Base-by-base conservation (phyloP, 2,113 vertebrate genomes). In the Anser cygnoides region DNA sequence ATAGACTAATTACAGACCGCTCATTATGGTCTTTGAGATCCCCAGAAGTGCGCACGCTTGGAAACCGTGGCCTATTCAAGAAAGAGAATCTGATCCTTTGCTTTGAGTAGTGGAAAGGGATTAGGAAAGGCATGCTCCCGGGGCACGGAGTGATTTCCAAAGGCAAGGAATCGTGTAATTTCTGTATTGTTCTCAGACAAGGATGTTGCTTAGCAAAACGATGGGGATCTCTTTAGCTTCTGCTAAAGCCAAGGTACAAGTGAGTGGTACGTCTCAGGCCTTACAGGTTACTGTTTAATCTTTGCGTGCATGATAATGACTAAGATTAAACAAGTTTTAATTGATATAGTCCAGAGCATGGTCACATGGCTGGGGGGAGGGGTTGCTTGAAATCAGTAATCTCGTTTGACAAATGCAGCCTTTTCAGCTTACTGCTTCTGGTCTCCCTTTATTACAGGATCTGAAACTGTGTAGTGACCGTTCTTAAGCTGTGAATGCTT, bases 271-370 rank as follows among this genome's bases (percentile, higher is more conserved):
- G 29, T 66, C 68, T 65, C 52, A 78, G 61, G 66, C 62, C 22
- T 92, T 88, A 22, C 37, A 73, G 57, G 85, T 89, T 96, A 94
- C 80, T 96, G 77, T 95, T 93, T 96, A 93, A 96, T 89, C 92
- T 75, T 78, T 84, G 68, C 14, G 2, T 20, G 11, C 68, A 37
- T 87, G 71, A 70, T 94, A 79, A 46, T 76, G 84, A 62, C 66
- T 89, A 84, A 95, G 86, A 94, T 96, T 78, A 87, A 95, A 75
- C 81, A 83, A 74, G 62, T 92, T 88, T 89, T 73, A 93, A 79
- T 82, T 89, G 93, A 86, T 73, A 31, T 50, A 84, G 35, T 43
- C 16, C 82, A 87, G 65, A 39, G 61, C 65, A 26, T 26, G 26
- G 77, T 93, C 83, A 78, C 73, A 2, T 83, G 86, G 21, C 4